These are phyloP conservation scores for Monochamus alternatus DNA, from an alignment of 2,888 invertebrate species.

Conservation along the genomic window DNA sequence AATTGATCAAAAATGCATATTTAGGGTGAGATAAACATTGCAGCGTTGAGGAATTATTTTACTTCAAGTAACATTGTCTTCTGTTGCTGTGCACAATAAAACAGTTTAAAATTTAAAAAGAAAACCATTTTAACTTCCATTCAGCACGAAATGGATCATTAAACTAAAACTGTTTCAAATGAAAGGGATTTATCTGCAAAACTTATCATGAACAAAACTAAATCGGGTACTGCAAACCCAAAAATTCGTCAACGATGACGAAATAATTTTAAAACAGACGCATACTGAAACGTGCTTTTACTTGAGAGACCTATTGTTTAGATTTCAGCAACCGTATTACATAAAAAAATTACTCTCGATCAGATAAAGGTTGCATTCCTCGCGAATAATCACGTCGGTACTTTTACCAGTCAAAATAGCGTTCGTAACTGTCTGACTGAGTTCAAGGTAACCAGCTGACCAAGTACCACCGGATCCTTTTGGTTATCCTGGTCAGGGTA, in stretches of 20 bases:
- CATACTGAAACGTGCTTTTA: neutral
- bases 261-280: neutral
- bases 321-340: conserved; percentile 1
- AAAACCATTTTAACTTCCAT: too few relatives aligned
- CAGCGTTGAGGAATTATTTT: neutral
- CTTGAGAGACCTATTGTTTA: neutral
- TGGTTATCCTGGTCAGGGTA: conserved; percentile 21
- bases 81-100: neutral
- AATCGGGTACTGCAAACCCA: too few relatives aligned
- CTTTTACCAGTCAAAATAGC: conserved; percentile 27
- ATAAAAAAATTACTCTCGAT: conserved; percentile 17
- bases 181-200: too few relatives aligned
- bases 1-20: too few relatives aligned
- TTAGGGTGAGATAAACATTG: neutral
- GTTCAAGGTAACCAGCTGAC: conserved; percentile 29
- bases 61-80: neutral
- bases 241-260: neutral
- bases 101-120: neutral
- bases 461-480: conserved; percentile 25
- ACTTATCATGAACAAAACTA: too few relatives aligned
- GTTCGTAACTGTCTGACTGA: neutral
- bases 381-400: conserved; percentile 23
- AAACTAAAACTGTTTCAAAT: too few relatives aligned
- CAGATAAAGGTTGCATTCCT: conserved; percentile 1
- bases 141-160: too few relatives aligned